A percentile compares a stretch with the other conserved stretches of the same genome.
These are phyloP conservation scores for Mus spretus DNA, from an alignment of 2,797 vertebrate species.

Conservation along the genomic window DNA sequence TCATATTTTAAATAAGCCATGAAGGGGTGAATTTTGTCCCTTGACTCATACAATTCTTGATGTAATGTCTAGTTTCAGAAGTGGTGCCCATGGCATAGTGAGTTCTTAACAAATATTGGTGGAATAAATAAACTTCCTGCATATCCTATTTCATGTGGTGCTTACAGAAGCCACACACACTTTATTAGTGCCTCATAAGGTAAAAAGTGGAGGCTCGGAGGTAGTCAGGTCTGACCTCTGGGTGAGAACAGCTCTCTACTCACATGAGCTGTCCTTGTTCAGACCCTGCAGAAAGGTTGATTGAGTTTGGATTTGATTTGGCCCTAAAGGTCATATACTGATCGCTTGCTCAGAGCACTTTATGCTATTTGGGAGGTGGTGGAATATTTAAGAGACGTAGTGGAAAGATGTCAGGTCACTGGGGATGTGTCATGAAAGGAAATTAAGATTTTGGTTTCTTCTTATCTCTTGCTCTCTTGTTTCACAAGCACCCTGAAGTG, in stretches of 20 bases:
- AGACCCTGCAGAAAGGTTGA: not conserved
- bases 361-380: not conserved
- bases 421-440: not conserved
- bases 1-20: constrained; percentile 34
- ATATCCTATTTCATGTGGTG: not conserved
- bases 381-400: not conserved
- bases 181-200: not conserved
- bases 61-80: not conserved
- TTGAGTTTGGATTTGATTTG: not conserved
- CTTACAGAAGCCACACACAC: not conserved
- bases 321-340: not conserved
- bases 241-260: not conserved
- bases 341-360: not conserved
- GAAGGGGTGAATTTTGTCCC: constrained; percentile 16
- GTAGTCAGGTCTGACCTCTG: not conserved
- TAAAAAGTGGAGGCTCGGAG: not conserved
- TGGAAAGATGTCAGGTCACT: not conserved
- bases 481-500: not conserved
- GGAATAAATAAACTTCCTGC: not conserved
- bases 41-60: not conserved
- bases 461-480: not conserved
- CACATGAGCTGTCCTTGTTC: not conserved
- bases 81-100: not conserved
- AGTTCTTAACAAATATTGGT: not conserved
- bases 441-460: not conserved